Evolutionary conservation across 2,113 vertebrate genomes (phyloP).

Genomic region (Elephas maximus): DNA sequence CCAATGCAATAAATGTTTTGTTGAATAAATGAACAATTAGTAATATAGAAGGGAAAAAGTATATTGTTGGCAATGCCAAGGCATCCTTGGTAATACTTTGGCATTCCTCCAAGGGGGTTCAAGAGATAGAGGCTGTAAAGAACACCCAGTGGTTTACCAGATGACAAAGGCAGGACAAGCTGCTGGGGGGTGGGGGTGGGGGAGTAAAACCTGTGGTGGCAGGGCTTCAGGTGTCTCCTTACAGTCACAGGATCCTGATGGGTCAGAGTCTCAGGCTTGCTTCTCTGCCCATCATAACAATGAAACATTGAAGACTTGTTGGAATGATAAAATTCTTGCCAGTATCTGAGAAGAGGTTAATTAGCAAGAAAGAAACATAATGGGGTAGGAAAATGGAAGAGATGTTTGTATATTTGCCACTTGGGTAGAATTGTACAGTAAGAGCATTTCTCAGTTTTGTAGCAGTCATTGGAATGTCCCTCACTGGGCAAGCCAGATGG

Average conservation of each 20-base stretch:
- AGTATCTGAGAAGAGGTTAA: not conserved
- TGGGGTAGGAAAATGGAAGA: not conserved
- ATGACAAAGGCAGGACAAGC: not conserved
- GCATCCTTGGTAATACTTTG: not conserved
- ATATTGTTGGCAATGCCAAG: not conserved
- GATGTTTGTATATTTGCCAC: not conserved
- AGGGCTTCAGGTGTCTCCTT: not conserved
- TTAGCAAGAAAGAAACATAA: not conserved
- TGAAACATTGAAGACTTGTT: slow-evolving; percentile 58
- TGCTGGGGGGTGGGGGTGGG: not conserved
- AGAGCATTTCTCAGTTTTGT: not conserved
- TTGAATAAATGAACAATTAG: not conserved
- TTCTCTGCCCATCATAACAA: not conserved
- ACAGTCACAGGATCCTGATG: slow-evolving; percentile 20
- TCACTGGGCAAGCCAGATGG: not conserved
- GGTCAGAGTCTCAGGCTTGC: not conserved
- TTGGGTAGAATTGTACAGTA: not conserved
- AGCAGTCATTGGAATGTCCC: not conserved
- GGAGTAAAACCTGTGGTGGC: not conserved
- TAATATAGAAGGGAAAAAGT: not conserved
- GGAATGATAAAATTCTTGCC: slow-evolving; percentile 6
- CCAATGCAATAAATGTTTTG: not conserved
- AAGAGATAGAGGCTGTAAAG: not conserved
- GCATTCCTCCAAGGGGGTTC: not conserved
- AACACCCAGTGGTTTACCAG: not conserved